A percentile compares a stretch with the other conserved stretches of the same genome.
Evolutionary conservation across 2,888 invertebrate species (phyloP).

Genomic region (Eulithis prunata): DNA sequence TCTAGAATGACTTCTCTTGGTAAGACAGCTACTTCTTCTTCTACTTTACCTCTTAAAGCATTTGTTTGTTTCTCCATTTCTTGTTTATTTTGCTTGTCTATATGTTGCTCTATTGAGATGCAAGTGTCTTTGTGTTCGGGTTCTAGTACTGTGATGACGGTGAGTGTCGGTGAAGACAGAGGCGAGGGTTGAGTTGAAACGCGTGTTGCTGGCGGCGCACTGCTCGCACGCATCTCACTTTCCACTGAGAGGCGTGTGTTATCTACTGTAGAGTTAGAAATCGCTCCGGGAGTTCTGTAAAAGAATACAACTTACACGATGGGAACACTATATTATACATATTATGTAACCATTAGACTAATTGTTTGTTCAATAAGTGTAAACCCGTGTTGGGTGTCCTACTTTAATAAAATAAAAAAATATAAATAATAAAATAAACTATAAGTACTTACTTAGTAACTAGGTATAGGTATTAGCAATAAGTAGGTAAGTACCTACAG

Average conservation of each 20-base stretch:
- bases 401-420: too few relatives aligned
- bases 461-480: too few relatives aligned
- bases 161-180: constrained; percentile 10
- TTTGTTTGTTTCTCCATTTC: constrained; percentile 28
- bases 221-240: constrained; percentile 60
- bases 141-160: constrained; percentile 11
- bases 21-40: constrained; percentile 12
- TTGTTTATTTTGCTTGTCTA: constrained; percentile 9
- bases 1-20: constrained; percentile 22
- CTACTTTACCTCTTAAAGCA: constrained; percentile 3
- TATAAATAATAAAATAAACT: too few relatives aligned
- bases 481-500: too few relatives aligned
- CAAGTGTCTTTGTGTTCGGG: constrained; percentile 54
- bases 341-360: too few relatives aligned
- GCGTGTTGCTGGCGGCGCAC: constrained; percentile 59
- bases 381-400: too few relatives aligned
- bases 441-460: too few relatives aligned
- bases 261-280: constrained; percentile 16
- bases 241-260: constrained; percentile 55
- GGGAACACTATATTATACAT: too few relatives aligned
- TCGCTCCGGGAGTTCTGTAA: constrained; percentile 23
- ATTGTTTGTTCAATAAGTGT: too few relatives aligned
- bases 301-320: neutral
- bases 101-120: constrained; percentile 57
- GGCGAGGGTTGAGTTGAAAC: constrained; percentile 16